These are phyloP conservation scores for Acleris holmiana DNA, from an alignment of 2,888 invertebrate species.

Conservation along the genomic window DNA sequence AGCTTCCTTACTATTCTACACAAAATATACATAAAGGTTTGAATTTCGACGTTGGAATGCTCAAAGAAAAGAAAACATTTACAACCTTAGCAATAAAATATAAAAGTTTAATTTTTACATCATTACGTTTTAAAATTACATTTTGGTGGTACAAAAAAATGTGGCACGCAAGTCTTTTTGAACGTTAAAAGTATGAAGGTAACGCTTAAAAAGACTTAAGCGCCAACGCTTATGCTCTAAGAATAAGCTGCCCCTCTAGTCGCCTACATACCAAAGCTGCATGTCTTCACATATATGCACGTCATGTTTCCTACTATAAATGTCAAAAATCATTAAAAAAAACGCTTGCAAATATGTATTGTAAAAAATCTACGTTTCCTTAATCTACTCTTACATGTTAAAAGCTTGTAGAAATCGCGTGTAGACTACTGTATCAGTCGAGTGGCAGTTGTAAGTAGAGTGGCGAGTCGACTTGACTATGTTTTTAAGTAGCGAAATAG, in stretches of 20 bases:
- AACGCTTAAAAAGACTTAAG: no score
- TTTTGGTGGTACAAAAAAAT: not conserved
- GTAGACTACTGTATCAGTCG: constrained; percentile 9
- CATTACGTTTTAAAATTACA: constrained; percentile 3
- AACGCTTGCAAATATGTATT: not conserved
- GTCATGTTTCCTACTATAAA: not conserved
- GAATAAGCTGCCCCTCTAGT: no score
- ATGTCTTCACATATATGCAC: not conserved
- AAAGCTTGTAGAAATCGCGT: constrained; percentile 3
- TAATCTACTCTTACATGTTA: constrained; percentile 6
- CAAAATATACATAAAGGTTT: constrained; percentile 15
- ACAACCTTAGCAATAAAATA: not conserved
- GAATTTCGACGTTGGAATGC: constrained; percentile 12
- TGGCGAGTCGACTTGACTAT: not conserved
- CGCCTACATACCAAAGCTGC: no score
- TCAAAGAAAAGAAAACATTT: constrained; percentile 2
- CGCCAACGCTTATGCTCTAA: no score
- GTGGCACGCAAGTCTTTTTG: no score
- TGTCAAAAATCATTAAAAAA: not conserved
- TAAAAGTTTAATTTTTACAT: not conserved
- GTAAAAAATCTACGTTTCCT: constrained; percentile 23
- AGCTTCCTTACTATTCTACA: not conserved
- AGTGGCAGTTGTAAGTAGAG: not conserved
- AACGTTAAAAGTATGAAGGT: no score
- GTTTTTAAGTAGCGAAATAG: not conserved